These are phyloP conservation scores for Agrotis exclamationis DNA, from an alignment of 2,888 invertebrate species.

Conservation along the genomic window DNA sequence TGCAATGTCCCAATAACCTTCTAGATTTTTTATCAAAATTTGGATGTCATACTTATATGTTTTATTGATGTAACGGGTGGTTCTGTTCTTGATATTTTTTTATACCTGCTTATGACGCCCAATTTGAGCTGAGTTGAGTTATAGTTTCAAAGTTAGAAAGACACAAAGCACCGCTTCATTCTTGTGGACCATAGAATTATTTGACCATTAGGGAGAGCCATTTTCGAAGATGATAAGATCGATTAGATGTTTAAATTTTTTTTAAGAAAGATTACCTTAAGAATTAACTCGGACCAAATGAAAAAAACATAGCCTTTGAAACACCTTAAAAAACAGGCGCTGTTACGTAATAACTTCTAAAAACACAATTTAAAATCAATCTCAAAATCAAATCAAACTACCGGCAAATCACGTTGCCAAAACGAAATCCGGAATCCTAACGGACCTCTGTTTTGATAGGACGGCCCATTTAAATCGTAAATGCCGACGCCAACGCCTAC, in stretches of 20 bases:
- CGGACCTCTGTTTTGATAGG: conserved; percentile 80
- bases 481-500: conserved; percentile 70
- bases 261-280: background rate
- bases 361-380: conserved; percentile 52
- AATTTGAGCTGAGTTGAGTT: no score
- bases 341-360: conserved; percentile 18
- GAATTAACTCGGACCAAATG: background rate
- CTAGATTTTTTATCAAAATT: no score
- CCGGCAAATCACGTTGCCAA: conserved; percentile 69
- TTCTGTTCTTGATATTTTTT: background rate
- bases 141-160: no score
- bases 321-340: background rate
- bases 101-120: no score
- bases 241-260: no score
- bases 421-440: conserved; percentile 74
- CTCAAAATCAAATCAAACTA: conserved; percentile 61
- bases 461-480: conserved; percentile 77
- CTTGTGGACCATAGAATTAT: no score
- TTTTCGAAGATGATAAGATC: no score
- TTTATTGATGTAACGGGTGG: no score
- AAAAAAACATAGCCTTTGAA: background rate
- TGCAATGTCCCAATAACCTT: no score
- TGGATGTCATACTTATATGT: background rate
- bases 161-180: background rate
- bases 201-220: no score